A percentile compares a stretch with the other conserved stretches of the same genome.
These are phyloP conservation scores for Macrotrachela quadricornifera DNA, from an alignment of 1,140 invertebrate genomes.

Conservation along the genomic window DNA sequence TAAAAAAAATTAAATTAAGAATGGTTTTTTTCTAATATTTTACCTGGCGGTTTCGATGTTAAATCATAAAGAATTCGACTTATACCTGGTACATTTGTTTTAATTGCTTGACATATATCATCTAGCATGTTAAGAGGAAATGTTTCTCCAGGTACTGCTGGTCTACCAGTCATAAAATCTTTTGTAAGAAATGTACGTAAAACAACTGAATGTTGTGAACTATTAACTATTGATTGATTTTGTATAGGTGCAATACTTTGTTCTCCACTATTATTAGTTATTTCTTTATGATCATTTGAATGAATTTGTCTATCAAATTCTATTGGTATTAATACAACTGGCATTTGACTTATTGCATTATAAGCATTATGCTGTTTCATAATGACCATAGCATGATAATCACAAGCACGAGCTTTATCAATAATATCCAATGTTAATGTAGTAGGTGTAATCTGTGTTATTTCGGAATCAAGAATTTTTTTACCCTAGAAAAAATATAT, in stretches of 20 bases:
- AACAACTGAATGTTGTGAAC: slow-evolving; percentile 60
- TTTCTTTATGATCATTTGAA: slow-evolving; percentile 41
- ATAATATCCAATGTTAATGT: slow-evolving; percentile 66
- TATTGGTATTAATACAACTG: slow-evolving; percentile 74
- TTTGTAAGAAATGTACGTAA: slow-evolving; percentile 81
- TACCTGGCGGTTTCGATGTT: slow-evolving; percentile 89
- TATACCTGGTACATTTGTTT: slow-evolving; percentile 55
- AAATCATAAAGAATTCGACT: slow-evolving; percentile 89
- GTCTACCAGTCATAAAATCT: slow-evolving; percentile 95
- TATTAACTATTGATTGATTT: too few species aligned
- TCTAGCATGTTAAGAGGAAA: slow-evolving; percentile 45
- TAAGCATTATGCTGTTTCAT: slow-evolving; percentile 11
- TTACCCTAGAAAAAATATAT: background rate
- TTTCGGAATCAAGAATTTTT: slow-evolving; percentile 11
- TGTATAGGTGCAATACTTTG: too few species aligned
- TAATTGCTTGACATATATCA: background rate
- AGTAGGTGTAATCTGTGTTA: slow-evolving; percentile 80
- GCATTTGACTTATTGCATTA: slow-evolving; percentile 73
- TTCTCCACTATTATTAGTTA: too few species aligned
- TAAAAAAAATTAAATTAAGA: too few species aligned
- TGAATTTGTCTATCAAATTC: slow-evolving; percentile 77
- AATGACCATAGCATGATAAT: slow-evolving; percentile 19
- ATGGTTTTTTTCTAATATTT: too few species aligned
- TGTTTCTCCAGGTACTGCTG: slow-evolving; percentile 63
- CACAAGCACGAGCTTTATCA: slow-evolving; percentile 58